Conservation (phyloP, 2,888 invertebrate genomes). For the Catocala nupta region DNA sequence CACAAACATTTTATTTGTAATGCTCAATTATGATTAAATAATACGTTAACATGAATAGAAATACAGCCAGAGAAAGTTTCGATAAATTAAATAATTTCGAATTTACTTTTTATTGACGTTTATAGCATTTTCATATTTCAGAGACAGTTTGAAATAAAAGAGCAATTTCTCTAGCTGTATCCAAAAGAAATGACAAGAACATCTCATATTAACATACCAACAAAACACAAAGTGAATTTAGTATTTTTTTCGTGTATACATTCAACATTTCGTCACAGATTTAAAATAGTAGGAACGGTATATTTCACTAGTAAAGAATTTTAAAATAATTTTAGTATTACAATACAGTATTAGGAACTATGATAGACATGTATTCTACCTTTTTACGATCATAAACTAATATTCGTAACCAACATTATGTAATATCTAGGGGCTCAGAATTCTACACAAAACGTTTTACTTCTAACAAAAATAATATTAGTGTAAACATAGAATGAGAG, state of each 20-base stretch:
- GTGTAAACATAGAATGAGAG: constrained; percentile 61
- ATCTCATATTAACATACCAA: constrained; percentile 60
- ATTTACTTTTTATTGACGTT: constrained; percentile 23
- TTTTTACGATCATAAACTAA: constrained; percentile 81
- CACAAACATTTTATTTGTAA: constrained; percentile 18
- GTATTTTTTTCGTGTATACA: constrained; percentile 64
- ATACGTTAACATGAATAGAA: constrained; percentile 43
- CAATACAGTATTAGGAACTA: constrained; percentile 87
- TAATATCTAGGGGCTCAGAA: constrained; percentile 66
- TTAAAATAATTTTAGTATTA: constrained; percentile 85
- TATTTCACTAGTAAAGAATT: constrained; percentile 86
- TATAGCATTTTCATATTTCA: constrained; percentile 26
- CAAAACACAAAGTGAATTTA: constrained; percentile 62
- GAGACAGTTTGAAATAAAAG: constrained; percentile 38
- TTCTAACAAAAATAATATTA: constrained; percentile 74
- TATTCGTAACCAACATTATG: constrained; percentile 78
- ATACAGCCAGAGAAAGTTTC: constrained; percentile 47
- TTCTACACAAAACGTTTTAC: constrained; percentile 68
- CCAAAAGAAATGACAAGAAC: constrained; percentile 57
- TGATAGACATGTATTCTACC: constrained; percentile 85
- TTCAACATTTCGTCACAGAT: constrained; percentile 76
- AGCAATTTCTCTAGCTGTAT: constrained; percentile 51
- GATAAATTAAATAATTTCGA: constrained; percentile 4
- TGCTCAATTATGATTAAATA: constrained; percentile 39
- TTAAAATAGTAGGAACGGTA: constrained; percentile 87